A percentile compares a stretch with the other conserved stretches of the same genome.
phyloP scores from a whole-genome alignment of 2,113 vertebrate genomes.

The Serranochromis macrocephalus region DNA sequence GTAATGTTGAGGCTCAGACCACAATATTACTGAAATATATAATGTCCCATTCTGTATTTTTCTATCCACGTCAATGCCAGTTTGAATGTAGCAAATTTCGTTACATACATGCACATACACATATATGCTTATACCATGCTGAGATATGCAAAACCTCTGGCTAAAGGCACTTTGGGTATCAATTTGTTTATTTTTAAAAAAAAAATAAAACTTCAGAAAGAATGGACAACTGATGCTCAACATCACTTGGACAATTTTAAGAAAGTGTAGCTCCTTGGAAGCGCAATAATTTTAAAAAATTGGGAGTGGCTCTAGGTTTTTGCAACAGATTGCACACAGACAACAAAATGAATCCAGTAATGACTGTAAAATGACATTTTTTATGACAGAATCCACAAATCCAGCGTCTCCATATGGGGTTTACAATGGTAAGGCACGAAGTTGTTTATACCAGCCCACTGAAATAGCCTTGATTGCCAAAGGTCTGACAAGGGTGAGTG shows the following conservation, averaged over 20 bases:
- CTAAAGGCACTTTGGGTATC: background rate
- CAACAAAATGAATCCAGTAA: background rate
- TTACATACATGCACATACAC: background rate
- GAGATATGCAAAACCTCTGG: background rate
- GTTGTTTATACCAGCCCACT: slow-evolving; percentile 87
- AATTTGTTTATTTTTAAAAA: rapidly evolving
- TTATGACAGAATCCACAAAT: slow-evolving; percentile 64
- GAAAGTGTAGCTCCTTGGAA: background rate
- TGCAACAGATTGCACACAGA: background rate
- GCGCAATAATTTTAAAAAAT: background rate
- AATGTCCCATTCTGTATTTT: background rate
- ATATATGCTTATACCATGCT: background rate
- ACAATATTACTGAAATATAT: background rate
- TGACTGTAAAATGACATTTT: background rate
- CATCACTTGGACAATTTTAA: background rate
- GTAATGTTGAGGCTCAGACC: background rate
- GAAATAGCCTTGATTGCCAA: slow-evolving; percentile 88
- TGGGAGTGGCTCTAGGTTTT: background rate
- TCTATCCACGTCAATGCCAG: background rate
- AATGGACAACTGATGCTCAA: background rate
- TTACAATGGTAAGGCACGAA: slow-evolving; percentile 79
- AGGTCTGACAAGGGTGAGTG: slow-evolving; percentile 68
- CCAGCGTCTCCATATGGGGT: slow-evolving; percentile 78
- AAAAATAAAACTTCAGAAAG: background rate
- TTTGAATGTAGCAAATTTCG: background rate